Conservation (phyloP, 64 coral and sea anemone genomes). For the Catalaphyllia jardinei region DNA sequence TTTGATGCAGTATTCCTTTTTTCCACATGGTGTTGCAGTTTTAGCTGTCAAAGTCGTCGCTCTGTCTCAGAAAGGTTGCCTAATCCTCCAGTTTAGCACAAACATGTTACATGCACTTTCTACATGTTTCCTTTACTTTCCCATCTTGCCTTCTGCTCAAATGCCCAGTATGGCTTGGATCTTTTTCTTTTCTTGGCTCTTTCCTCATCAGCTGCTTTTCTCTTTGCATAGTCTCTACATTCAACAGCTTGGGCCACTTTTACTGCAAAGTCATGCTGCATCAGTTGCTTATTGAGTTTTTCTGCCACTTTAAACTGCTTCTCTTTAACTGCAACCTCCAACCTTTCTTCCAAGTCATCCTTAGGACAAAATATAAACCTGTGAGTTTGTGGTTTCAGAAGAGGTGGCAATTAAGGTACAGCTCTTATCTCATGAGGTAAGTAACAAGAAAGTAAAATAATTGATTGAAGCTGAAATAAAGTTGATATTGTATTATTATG, state of each 20-base stretch:
- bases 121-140: constrained; percentile 81
- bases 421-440: not conserved
- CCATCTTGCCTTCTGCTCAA: constrained; percentile 75
- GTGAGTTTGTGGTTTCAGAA: not conserved
- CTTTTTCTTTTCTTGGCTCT: constrained; percentile 43
- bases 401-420: not conserved
- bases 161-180: constrained; percentile 61
- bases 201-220: constrained; percentile 23
- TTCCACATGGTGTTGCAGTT: too few relatives aligned
- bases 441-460: too few relatives aligned
- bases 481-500: too few relatives aligned
- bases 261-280: constrained; percentile 38
- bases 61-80: not conserved
- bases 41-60: too few relatives aligned
- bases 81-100: not conserved
- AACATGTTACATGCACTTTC: not conserved
- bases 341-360: constrained; percentile 20
- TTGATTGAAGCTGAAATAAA: too few relatives aligned
- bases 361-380: not conserved
- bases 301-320: constrained; percentile 37
- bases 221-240: constrained; percentile 55
- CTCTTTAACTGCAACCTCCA: constrained; percentile 43
- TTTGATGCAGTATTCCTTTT: too few relatives aligned
- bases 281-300: constrained; percentile 31
- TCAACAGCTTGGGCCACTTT: constrained; percentile 45